Conservation (phyloP, 35 echinoderm and acorn worm species). For the Nesometra sesokonis region DNA sequence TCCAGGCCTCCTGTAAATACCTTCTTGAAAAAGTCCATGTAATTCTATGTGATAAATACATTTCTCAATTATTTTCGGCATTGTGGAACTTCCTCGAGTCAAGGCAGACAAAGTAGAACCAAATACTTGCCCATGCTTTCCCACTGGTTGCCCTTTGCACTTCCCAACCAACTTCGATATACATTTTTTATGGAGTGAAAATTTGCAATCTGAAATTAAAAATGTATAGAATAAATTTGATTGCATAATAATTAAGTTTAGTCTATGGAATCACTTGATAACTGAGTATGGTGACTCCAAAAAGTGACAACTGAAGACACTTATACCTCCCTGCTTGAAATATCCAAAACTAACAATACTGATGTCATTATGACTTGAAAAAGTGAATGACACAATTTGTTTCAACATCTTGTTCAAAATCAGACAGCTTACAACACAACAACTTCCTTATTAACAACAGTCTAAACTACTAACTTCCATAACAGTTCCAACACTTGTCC, state of each 20-base stretch:
- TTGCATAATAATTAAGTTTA: too few relatives aligned
- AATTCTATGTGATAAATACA: constrained; percentile 59
- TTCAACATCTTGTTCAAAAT: not conserved
- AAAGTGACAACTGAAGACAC: too few relatives aligned
- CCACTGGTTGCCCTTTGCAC: constrained; percentile 52
- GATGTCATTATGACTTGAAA: too few relatives aligned
- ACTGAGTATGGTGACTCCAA: too few relatives aligned
- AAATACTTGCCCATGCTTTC: constrained; percentile 48
- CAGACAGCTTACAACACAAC: not conserved
- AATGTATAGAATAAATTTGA: not conserved
- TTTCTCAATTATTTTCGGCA: constrained; percentile 35
- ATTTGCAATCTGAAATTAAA: constrained; percentile 70
- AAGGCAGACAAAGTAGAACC: constrained; percentile 24
- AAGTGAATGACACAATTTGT: too few relatives aligned
- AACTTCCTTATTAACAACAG: not conserved
- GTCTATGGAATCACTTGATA: too few relatives aligned
- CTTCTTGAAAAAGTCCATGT: constrained; percentile 80
- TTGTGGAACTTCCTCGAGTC: constrained; percentile 5
- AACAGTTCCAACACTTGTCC: not conserved
- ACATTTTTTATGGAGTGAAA: constrained; percentile 88
- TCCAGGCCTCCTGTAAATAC: constrained; percentile 83
- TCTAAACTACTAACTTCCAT: not conserved
- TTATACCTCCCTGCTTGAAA: too few relatives aligned
- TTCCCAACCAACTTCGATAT: constrained; percentile 30
- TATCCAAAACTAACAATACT: too few relatives aligned